Evolutionary conservation across 2,888 invertebrate species (phyloP), one percentile per base, ranked within the genome.

Genomic region (Brassicogethes aeneus): DNA sequence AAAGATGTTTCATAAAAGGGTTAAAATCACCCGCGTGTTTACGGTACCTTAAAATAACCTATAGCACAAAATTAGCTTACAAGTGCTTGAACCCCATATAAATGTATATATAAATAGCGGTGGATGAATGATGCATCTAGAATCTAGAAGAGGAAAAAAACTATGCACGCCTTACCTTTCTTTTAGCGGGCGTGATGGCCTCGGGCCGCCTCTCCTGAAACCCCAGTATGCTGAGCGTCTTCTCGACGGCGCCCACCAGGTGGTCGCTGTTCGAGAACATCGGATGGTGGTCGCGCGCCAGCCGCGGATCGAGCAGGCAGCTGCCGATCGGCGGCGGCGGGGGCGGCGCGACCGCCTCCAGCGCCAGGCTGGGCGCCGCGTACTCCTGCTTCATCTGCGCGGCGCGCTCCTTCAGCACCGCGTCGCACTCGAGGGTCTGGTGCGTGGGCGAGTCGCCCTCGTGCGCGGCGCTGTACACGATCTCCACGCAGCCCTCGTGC

Each of bases 371-470:
- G 12, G 2, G 13, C 32, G 17, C 43, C 3, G 13, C 15, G 41
- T 68, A 71, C 48, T 72, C 71, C 34, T 71, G 64, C 39, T 67
- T 66, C 67, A 72, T 66, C 50, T 71, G 70, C 1, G 66, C 64
- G 2, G 69, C 68, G 2, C 70, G 59, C 43, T 71, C 67, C 37
- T 71, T 70, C 5, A 70, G 52, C 15, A 69, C 58, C 2, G 65
- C 62, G 38, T 71, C 72, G 0, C 70, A 65, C 49, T 71, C 71
- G 51, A 71, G 54, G 1, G 56, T 51, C 16, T 66, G 60, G n/a
- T n/a, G n/a, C 2, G 64, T 61, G 1, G 68, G 68, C 49, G 64
- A 69, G n/a, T 70, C 63, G 39, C 64, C 69, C 33, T 68, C 70
- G n/a, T n/a, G n/a, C 39, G 62, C 58, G 2, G 64, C 65, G n/a